Base-by-base conservation (phyloP, 1,140 invertebrate genomes). In the Augochlora pura region DNA sequence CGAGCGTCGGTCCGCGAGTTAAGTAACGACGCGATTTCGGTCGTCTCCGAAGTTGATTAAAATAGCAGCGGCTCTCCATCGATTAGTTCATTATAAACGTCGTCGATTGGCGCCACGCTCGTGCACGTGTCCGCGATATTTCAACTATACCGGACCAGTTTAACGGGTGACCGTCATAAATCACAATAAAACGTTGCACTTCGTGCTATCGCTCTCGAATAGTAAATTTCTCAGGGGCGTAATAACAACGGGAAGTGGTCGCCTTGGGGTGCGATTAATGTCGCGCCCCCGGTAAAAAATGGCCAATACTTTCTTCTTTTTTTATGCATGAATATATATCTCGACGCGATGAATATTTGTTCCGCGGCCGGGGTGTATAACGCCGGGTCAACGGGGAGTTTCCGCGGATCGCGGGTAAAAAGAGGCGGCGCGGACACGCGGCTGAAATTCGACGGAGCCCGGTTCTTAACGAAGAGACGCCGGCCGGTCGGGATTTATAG, bases 401-500 rank as follows among this genome's bases (percentile, higher is more conserved):
- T 54, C 4, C 5, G 18, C 18, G 21, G n/a, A 54, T 54, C 18
- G 18, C 18, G 18, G 4, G 21, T 8, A 18, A 54, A 54, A 54
- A n/a, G 52, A 54, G 18, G 7, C 6, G 18, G 7, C 6, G 25
- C 5, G 16, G 52, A 67, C n/a, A n/a, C 27, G 25, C 32, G 52
- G n/a, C 9, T 42, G 27, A 59, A 62, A 14, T 8, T 18, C 12
- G 5, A 18, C 18, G 0, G 14, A 46, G 49, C 46, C 46, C n/a
- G n/a, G 21, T 64, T 49, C 68, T 59, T 69, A 72, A 81, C 64
- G 62, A 59, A 64, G 38, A 54, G n/a, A n/a, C n/a, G n/a, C n/a
- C n/a, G n/a, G n/a, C n/a, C n/a, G n/a, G n/a, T n/a, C 18, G 52
- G 80, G 70, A 86, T 86, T 86, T 86, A 86, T 77, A 74, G 76